Percentiles rank a stretch among this genome's conserved stretches.
Evolutionary conservation across 1,140 invertebrate genomes (phyloP).

Genomic region (Laupala kohalensis): DNA sequence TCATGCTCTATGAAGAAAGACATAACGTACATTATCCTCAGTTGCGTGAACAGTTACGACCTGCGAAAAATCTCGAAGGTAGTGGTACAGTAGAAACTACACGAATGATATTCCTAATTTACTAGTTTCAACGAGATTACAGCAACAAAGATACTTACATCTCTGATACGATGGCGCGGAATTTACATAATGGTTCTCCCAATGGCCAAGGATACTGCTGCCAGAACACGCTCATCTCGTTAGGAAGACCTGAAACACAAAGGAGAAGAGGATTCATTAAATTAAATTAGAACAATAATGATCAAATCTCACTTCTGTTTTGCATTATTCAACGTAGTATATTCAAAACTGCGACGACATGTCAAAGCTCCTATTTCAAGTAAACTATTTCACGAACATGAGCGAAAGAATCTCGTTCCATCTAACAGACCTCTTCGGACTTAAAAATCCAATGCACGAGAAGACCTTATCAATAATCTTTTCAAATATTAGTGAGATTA

Average conservation of each 20-base stretch:
- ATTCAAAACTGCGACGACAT: not conserved
- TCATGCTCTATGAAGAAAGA: too few relatives aligned
- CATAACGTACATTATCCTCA: too few relatives aligned
- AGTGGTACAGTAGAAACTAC: too few relatives aligned
- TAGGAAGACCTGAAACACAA: slow-evolving; percentile 61
- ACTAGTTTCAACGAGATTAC: not conserved
- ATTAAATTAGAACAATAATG: too few relatives aligned
- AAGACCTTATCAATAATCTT: too few relatives aligned
- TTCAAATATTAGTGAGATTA: too few relatives aligned
- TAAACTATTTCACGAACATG: not conserved
- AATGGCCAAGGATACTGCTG: slow-evolving; percentile 86
- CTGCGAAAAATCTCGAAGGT: too few relatives aligned
- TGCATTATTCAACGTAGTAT: not conserved
- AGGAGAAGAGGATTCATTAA: not conserved
- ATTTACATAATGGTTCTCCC: slow-evolving; percentile 68
- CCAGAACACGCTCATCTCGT: slow-evolving; percentile 79
- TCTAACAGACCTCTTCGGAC: not conserved
- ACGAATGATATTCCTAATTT: too few relatives aligned
- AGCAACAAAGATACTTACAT: slow-evolving; percentile 40
- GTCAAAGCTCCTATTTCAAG: not conserved
- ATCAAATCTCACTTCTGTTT: too few relatives aligned
- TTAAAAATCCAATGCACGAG: not conserved
- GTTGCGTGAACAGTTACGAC: too few relatives aligned
- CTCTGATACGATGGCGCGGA: slow-evolving; percentile 72
- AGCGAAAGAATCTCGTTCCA: not conserved